A percentile compares a stretch with the other conserved stretches of the same genome.
These are phyloP conservation scores for zebrafish (Danio rerio) DNA, from an alignment of 2,113 vertebrate species.

Conservation along the genomic window DNA sequence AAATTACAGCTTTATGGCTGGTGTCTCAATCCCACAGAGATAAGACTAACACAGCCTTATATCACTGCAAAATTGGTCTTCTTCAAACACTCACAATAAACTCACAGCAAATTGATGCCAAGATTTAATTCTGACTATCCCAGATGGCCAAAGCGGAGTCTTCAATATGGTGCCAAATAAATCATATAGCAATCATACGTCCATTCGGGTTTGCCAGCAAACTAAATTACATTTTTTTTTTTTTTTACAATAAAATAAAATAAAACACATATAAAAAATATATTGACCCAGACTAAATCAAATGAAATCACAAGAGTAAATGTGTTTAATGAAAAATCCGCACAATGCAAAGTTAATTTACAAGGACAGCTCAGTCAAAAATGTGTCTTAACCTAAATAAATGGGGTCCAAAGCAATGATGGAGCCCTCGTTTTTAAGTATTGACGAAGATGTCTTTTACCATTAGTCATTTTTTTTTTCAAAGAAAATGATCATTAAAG, in stretches of 20 bases:
- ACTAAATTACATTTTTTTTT: background rate
- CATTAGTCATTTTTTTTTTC: too few relatives aligned
- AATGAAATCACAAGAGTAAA: constrained; percentile 31
- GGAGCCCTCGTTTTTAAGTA: too few relatives aligned
- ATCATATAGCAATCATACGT: constrained; percentile 37
- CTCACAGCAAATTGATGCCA: constrained; percentile 39
- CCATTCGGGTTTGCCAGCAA: constrained; percentile 15
- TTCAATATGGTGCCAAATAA: constrained; percentile 54
- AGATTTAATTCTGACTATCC: constrained; percentile 47
- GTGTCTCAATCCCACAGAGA: constrained; percentile 50
- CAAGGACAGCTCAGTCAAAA: background rate
- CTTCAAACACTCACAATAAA: constrained; percentile 38
- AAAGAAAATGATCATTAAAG: background rate
- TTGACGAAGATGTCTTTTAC: too few relatives aligned
- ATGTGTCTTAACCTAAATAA: too few relatives aligned
- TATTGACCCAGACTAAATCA: background rate
- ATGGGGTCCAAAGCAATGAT: too few relatives aligned
- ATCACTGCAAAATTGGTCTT: constrained; percentile 33
- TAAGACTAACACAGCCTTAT: background rate
- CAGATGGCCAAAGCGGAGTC: constrained; percentile 37
- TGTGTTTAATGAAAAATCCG: too few relatives aligned
- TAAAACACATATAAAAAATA: constrained; percentile 12
- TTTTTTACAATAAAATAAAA: background rate
- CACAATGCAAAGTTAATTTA: background rate
- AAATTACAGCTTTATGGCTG: constrained; percentile 44